phyloP scores from a whole-genome alignment of 2,113 vertebrate species.

The Nanger granti region DNA sequence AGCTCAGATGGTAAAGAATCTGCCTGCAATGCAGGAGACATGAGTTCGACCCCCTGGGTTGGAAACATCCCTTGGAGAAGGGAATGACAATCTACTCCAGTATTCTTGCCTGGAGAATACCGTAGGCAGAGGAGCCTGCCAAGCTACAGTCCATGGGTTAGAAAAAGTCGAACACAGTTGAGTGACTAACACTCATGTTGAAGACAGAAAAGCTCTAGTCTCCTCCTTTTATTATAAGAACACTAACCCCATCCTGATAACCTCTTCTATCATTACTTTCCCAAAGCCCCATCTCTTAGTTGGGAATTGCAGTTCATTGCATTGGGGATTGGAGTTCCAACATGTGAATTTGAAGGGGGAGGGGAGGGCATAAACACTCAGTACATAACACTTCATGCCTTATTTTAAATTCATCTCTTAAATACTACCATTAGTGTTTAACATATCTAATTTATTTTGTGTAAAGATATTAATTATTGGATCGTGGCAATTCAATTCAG shows the following conservation, averaged over 20 bases:
- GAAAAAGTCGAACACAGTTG: background rate
- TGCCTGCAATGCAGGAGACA: background rate
- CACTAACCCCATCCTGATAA: background rate
- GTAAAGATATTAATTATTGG: background rate
- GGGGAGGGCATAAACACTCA: background rate
- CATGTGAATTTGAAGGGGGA: background rate
- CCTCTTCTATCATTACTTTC: background rate
- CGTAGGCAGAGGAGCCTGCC: background rate
- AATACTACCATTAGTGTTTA: background rate
- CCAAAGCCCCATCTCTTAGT: background rate
- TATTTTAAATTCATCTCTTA: background rate
- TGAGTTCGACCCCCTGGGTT: fast-evolving
- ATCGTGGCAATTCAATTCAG: background rate
- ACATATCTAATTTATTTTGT: background rate
- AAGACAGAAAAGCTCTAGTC: background rate
- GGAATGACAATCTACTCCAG: background rate
- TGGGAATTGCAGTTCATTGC: background rate
- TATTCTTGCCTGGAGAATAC: background rate
- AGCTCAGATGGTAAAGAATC: background rate
- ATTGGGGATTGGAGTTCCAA: background rate
- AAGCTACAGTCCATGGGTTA: background rate
- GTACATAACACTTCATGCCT: background rate
- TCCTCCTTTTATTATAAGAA: background rate
- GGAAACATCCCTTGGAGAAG: background rate
- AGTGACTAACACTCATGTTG: background rate